Base-by-base conservation (phyloP, 2,113 vertebrate genomes). In the Ptychochromis oligacanthus region DNA sequence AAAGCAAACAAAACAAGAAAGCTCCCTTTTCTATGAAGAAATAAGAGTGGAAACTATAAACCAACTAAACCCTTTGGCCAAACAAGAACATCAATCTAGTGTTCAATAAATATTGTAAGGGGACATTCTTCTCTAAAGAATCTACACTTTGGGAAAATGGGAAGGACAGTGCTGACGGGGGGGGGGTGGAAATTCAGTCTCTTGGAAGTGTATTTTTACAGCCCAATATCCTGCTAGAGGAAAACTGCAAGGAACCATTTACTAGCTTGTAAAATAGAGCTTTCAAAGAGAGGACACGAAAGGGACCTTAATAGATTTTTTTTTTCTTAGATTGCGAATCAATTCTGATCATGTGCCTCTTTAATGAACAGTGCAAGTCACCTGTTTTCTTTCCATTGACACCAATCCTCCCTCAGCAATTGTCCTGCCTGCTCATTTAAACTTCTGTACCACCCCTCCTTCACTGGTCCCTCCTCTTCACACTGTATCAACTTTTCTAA, bases 31-130 rank as follows among this genome's bases (percentile, higher is more conserved):
- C 58, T 77, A 62, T 8, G 46, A 86, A 88, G 81, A 22, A 31
- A 84, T 82, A 81, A 38, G 82, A 4, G 67, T 7, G 31, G 26
- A 80, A 70, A 82, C 79, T 82, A 38, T 22, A 49, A 87, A 55
- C 38, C 62, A 64, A 52, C 55, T 78, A 87, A 85, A 84, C 72
- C 80, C 80, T 77, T 77, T 57, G 65, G 74, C 75, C 78, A 86
- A 89, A 83, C 62, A 54, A 82, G 20, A n/a, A 88, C 67, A 26
- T 75, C 49, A 84, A 91, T 81, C 77, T 90, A 89, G 87, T 86
- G 87, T 91, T 92, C 79, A 94, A 93, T 93, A 94, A 94, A 94
- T 93, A 94, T 70, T 11, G 55, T 34, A 20, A 4, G 65, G 67
- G 64, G 79, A 61, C 64, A 20, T 75, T 72, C 55, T 43, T 72